Conservation (phyloP, 2,797 vertebrate species). For the Numenius phaeopus region DNA sequence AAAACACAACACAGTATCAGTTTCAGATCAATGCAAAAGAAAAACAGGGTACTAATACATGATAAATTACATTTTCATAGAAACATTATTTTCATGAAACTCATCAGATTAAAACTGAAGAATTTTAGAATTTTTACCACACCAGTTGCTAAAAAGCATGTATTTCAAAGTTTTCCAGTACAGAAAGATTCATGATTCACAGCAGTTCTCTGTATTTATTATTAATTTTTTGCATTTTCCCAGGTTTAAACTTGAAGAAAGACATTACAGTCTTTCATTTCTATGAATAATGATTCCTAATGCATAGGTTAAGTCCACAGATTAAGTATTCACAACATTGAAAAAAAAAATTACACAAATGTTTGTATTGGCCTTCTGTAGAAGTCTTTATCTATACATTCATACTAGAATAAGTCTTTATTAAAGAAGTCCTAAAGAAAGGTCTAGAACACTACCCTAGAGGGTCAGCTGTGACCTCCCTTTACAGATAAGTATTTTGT, state of each 20-base stretch:
- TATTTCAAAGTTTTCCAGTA: background rate
- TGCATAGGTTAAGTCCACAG: background rate
- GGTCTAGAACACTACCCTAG: background rate
- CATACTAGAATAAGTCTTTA: background rate
- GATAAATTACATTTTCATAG: background rate
- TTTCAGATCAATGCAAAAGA: background rate
- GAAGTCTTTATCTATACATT: background rate
- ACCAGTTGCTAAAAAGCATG: background rate
- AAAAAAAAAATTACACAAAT: background rate
- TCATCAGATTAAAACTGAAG: background rate
- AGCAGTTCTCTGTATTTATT: background rate
- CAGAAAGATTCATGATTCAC: background rate
- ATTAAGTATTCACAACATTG: background rate
- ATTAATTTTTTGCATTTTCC: background rate
- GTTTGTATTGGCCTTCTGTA: background rate
- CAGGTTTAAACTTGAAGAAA: background rate
- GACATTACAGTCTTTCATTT: background rate
- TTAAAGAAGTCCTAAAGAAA: background rate
- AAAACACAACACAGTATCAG: background rate
- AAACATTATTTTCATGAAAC: background rate
- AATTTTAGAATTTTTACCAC: background rate
- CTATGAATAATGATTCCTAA: background rate
- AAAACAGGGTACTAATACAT: background rate
- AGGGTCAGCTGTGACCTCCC: background rate
- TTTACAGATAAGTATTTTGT: background rate